Base-by-base conservation (phyloP, 1,140 invertebrate species). In the Polyergus mexicanus region DNA sequence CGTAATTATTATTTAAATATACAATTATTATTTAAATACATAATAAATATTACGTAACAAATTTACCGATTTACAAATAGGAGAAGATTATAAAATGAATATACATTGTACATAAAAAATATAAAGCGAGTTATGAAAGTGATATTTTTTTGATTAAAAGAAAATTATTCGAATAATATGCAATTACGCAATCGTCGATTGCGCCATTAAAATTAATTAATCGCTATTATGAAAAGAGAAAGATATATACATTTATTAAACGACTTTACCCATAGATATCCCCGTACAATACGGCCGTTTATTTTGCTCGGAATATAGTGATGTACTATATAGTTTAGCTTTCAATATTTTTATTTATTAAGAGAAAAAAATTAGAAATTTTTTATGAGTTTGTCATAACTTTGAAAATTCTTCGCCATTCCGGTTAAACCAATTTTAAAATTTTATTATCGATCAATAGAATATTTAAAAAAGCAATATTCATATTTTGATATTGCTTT, bases 121-220 rank as follows among this genome's bases (percentile, higher is more conserved):
- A 4, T 11, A 3, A 51, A 68, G 13, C 41, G 3, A 44, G 8
- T 10, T 32, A 32, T 32, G 32, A 4, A 16, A 13, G 44, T 47
- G 41, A 47, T 47, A 16, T 47, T 47, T 47, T 47, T 47, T 41
- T 16, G n/a, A 16, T 6, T 65, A 1, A 58, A 47, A 62, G 25
- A 32, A 19, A 19, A 47, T 83, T 47, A 47, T 60, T 62, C 3
- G 51, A 41, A 16, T 16, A 81, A 71, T 71, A 71, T 56, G 51
- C n/a, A n/a, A 22, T 7, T 54, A 25, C 22, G 13, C 44, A 13
- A 71, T 4, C 78, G 38, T 32, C 54, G 78, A 44, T 72, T 71
- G 38, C 35, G 56, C 16, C 32, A 41, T 80, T 60, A 72, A 81
- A 83, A 83, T 72, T 83, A 83, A 71, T 58, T 58, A 71, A 83